These are phyloP conservation scores for Drosophila pruinosa DNA, from an alignment of 1,140 invertebrate species.

Conservation along the genomic window DNA sequence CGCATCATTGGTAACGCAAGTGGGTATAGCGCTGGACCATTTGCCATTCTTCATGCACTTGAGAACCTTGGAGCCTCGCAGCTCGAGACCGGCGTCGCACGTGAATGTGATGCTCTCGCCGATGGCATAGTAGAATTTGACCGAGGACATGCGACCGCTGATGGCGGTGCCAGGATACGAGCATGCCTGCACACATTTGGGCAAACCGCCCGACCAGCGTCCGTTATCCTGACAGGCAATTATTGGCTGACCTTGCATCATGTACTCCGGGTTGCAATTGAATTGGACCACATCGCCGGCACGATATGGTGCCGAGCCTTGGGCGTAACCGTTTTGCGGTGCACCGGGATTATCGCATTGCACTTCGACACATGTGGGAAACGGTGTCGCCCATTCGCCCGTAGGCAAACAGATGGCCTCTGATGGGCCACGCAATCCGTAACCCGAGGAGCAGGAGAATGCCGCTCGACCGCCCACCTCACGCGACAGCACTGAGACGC, in stretches of 20 bases:
- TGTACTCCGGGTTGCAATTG: constrained; percentile 93
- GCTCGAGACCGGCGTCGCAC: constrained; percentile 89
- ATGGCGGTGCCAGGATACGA: constrained; percentile 93
- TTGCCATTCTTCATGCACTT: constrained; percentile 91
- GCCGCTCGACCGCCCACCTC: constrained; percentile 90
- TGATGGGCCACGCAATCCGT: constrained; percentile 88
- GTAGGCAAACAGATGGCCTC: constrained; percentile 90
- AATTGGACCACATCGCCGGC: constrained; percentile 93
- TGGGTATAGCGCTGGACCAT: constrained; percentile 93
- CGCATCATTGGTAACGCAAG: constrained; percentile 83
- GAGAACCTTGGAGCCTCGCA: constrained; percentile 89
- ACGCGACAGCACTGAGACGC: constrained; percentile 88
- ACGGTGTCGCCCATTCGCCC: constrained; percentile 90
- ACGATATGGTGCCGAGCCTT: constrained; percentile 88
- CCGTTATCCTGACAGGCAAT: constrained; percentile 94
- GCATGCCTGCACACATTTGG: constrained; percentile 93
- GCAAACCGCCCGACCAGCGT: constrained; percentile 91
- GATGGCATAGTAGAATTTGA: constrained; percentile 93
- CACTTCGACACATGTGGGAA: constrained; percentile 91
- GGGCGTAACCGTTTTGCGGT: constrained; percentile 90
- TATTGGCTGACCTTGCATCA: constrained; percentile 93
- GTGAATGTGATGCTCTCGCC: constrained; percentile 93
- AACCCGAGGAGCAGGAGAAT: constrained; percentile 91
- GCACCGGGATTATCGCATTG: constrained; percentile 88
- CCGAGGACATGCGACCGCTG: constrained; percentile 91